Base-by-base conservation (phyloP, 1,140 invertebrate genomes). In the Pachyrhynchus sulphureomaculatus region DNA sequence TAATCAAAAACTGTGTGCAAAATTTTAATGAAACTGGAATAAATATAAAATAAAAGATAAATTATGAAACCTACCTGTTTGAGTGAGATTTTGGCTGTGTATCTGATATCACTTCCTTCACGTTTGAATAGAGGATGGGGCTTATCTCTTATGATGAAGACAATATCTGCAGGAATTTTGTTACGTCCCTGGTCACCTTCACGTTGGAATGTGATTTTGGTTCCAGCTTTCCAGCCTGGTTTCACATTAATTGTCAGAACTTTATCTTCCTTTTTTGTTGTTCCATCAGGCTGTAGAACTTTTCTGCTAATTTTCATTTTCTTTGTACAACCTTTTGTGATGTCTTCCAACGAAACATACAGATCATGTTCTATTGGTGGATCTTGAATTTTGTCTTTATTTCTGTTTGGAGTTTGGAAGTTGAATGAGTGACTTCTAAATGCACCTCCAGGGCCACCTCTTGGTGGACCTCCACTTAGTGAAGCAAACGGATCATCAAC, bases 291-390 rank as follows among this genome's bases (percentile, higher is more conserved):
- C 69, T 89, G 88, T 4, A 93, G 77, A 13, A 98, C 93, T 69
- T 90, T 87, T 65, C 95, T 84, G 15, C 95, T 97, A 47, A 99
- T 99, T 80, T 99, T 99, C 96, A 99, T 99, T 79, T 99, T 99
- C 79, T 99, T 99, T 0, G 92, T 93, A 76, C 95, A 98, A 21
- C 97, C 97, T 63, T 86, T 86, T 4, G 88, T 84, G 62, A 98
- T 92, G 70, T 98, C 95, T 72, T 99, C 90, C 20, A 99, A 77
- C 0, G 88, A 88, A 3, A 99, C 94, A 73, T 93, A 94, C n/a
- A 99, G 78, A 75, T 99, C 97, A 77, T 98, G 92, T 69, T 96
- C 92, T 44, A 99, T 93, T 0, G 97, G 87, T 5, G 95, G 91
- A 80, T 99, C 98, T 72, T 92, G 90, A 53, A 86, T 85, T 69